phyloP scores from a whole-genome alignment of 2,113 vertebrate species.

The Cyanoderma ruficeps region DNA sequence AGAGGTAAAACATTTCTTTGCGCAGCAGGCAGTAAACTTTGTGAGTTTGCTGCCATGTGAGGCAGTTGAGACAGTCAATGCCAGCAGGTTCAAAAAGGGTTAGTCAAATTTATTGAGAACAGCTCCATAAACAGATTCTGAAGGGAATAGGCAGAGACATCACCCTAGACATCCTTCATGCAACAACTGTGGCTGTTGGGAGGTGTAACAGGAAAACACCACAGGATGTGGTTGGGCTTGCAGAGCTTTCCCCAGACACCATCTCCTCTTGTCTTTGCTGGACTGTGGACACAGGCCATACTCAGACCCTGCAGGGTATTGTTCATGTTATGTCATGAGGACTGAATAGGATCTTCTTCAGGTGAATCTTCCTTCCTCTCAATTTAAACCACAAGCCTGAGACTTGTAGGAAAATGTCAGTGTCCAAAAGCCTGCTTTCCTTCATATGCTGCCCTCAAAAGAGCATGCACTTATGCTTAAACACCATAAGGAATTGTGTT shows the following conservation, averaged over 20 bases:
- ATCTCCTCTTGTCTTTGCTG: rapidly evolving
- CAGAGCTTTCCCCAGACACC: background rate
- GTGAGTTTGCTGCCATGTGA: background rate
- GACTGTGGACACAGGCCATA: background rate
- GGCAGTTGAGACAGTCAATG: background rate
- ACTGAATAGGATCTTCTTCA: background rate
- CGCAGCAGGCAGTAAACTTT: background rate
- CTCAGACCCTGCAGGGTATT: background rate
- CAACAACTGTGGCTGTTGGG: background rate
- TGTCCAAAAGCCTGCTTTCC: background rate
- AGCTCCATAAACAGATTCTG: background rate
- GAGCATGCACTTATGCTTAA: background rate
- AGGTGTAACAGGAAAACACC: background rate
- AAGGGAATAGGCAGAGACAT: background rate
- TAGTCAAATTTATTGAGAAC: background rate
- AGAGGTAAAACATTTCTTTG: background rate
- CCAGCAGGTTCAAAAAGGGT: rapidly evolving
- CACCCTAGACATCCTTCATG: background rate
- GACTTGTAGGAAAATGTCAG: background rate
- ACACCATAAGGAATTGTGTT: background rate
- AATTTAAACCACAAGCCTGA: background rate
- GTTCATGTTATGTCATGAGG: background rate
- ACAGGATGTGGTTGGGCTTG: background rate
- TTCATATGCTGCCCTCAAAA: background rate
- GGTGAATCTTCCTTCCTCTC: background rate